Evolutionary conservation across 2,888 invertebrate genomes (phyloP).

Genomic region (Prionchulus punctatus): DNA sequence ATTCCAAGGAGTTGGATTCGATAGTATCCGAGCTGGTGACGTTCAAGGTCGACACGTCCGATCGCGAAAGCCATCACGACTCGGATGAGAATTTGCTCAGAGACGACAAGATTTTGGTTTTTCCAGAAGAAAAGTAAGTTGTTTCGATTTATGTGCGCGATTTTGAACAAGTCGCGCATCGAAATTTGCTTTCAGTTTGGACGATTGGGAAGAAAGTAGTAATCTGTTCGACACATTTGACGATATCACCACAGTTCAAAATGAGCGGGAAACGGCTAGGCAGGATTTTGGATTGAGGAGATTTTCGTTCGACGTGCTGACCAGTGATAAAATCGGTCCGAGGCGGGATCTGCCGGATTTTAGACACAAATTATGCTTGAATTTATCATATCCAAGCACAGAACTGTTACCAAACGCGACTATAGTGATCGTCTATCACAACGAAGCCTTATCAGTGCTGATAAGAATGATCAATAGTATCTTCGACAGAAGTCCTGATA

Average conservation of each 20-base stretch:
- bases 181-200: neutral
- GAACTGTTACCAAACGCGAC: conserved; percentile 70
- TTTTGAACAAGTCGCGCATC: neutral
- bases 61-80: neutral
- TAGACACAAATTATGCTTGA: conserved; percentile 52
- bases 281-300: conserved; percentile 51
- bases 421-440: conserved; percentile 95
- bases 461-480: conserved; percentile 43
- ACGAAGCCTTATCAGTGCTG: conserved; percentile 93
- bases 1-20: neutral
- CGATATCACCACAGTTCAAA: neutral
- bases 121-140: conserved; percentile 1
- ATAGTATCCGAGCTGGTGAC: neutral
- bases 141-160: neutral
- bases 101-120: neutral
- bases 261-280: conserved; percentile 7
- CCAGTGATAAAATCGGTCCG: conserved; percentile 69
- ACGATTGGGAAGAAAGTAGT: neutral
- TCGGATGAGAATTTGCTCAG: neutral
- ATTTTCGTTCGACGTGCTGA: conserved; percentile 76
- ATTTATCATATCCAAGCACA: neutral
- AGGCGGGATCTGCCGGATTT: conserved; percentile 67
- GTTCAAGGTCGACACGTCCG: neutral
- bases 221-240: neutral
- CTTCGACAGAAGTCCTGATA: conserved; percentile 19